A percentile compares a stretch with the other conserved stretches of the same genome.
These are phyloP conservation scores for Drosophila sp. DNA, from an alignment of 1,140 invertebrate species.

Conservation along the genomic window DNA sequence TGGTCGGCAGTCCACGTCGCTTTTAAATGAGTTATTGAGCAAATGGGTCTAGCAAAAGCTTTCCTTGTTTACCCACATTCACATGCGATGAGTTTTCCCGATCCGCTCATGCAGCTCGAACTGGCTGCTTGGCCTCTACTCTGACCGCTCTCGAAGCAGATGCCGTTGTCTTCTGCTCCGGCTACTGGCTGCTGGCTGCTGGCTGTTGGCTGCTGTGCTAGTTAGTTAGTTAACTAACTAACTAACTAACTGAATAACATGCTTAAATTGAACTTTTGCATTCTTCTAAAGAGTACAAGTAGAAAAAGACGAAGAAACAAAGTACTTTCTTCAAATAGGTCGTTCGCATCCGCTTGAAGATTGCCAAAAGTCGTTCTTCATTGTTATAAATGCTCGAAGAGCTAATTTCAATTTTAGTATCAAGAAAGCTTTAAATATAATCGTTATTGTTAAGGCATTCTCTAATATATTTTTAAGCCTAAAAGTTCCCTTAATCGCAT, in stretches of 20 bases:
- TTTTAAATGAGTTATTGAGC: conserved; percentile 80
- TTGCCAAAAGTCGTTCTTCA: conserved; percentile 41
- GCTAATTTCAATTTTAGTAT: conserved; percentile 4
- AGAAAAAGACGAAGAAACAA: conserved; percentile 1
- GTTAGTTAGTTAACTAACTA: conserved; percentile 58
- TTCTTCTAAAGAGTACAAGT: conserved; percentile 8
- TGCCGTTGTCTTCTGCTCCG: conserved; percentile 32
- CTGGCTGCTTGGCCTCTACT: conserved; percentile 29
- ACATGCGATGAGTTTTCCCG: conserved; percentile 23
- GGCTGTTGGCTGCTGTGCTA: conserved; percentile 41
- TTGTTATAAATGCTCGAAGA: conserved; percentile 20
- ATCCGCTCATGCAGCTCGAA: conserved; percentile 16
- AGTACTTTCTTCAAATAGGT: conserved; percentile 6
- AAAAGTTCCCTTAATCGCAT: conserved; percentile 29
- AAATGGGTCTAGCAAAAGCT: conserved; percentile 49
- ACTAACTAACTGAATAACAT: conserved; percentile 37
- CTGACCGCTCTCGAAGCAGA: conserved; percentile 38
- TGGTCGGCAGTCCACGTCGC: conserved; percentile 63
- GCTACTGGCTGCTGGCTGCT: neutral
- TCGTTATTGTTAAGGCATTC: neutral
- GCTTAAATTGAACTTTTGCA: conserved; percentile 54
- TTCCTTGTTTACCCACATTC: conserved; percentile 66
- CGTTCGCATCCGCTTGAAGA: neutral
- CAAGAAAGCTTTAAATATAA: conserved; percentile 4
- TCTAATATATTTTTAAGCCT: conserved; percentile 15